These are phyloP conservation scores for Bradynema listronoti DNA, from an alignment of 1,140 invertebrate species.

Conservation along the genomic window DNA sequence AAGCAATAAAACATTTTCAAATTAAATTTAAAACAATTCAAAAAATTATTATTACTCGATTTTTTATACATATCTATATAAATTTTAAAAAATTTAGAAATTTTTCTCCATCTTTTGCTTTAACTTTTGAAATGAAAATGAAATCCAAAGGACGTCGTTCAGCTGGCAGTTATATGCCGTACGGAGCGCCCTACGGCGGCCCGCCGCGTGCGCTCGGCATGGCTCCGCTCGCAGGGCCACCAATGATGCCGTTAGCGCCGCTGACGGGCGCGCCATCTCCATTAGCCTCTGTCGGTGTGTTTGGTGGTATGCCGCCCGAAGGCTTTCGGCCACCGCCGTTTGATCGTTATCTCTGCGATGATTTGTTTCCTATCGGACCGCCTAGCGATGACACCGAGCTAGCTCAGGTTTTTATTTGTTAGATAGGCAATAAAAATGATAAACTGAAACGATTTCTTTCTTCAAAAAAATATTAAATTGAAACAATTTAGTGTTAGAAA, in stretches of 20 bases:
- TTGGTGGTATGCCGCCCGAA: no score
- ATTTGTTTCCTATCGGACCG: slow-evolving; percentile 28
- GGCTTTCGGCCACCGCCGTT: slow-evolving; percentile 35
- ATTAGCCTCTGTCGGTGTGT: no score
- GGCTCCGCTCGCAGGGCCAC: neutral
- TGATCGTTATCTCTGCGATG: slow-evolving; percentile 35
- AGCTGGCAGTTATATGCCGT: neutral
- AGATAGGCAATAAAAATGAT: neutral
- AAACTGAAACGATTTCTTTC: neutral
- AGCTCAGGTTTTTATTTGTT: slow-evolving; percentile 14
- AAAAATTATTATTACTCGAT: no score
- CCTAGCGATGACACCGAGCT: slow-evolving; percentile 31
- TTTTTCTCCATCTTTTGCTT: no score
- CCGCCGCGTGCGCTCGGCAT: neutral
- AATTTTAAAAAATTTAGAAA: no score
- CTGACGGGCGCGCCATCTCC: neutral
- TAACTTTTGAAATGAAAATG: neutral
- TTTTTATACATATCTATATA: no score
- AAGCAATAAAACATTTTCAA: no score
- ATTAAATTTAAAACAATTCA: no score
- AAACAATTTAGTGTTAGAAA: neutral
- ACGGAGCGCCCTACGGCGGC: neutral
- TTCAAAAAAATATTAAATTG: slow-evolving; percentile 8
- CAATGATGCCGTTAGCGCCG: no score
- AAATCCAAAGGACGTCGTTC: neutral